phyloP scores from a whole-genome alignment of 2,888 invertebrate species.

The Platypus cylindrus region DNA sequence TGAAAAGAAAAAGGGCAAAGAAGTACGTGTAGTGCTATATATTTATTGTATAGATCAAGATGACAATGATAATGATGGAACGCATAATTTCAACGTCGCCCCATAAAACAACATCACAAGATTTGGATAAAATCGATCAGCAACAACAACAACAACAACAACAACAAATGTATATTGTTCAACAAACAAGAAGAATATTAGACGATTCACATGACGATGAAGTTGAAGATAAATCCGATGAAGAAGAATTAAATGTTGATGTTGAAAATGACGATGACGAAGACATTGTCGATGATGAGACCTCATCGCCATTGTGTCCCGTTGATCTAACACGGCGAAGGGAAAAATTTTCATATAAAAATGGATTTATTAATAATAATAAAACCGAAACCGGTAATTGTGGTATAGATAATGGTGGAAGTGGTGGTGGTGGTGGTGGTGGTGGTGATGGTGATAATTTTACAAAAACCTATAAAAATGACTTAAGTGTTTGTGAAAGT shows the following conservation, averaged over 20 bases:
- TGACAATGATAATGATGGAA: slow-evolving; percentile 42
- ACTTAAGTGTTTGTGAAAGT: slow-evolving; percentile 37
- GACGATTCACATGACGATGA: slow-evolving; percentile 30
- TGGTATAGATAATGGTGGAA: slow-evolving; percentile 19
- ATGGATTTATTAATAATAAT: slow-evolving; percentile 22
- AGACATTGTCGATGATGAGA: slow-evolving; percentile 36
- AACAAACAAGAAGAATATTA: slow-evolving; percentile 30
- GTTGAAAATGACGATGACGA: slow-evolving; percentile 29
- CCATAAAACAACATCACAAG: slow-evolving; percentile 18
- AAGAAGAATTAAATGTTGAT: slow-evolving; percentile 24
- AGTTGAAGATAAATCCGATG: slow-evolving; percentile 29
- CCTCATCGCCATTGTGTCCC: slow-evolving; percentile 33
- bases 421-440: slow-evolving; percentile 34
- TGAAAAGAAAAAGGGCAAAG: too few relatives aligned
- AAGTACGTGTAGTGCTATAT: slow-evolving; percentile 22
- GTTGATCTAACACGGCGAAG: slow-evolving; percentile 36
- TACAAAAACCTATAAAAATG: slow-evolving; percentile 25
- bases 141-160: slow-evolving; percentile 23
- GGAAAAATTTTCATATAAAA: slow-evolving; percentile 29
- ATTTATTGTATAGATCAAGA: slow-evolving; percentile 21
- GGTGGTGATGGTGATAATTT: slow-evolving; percentile 33
- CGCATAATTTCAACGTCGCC: slow-evolving; percentile 23
- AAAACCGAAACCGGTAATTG: slow-evolving; percentile 19
- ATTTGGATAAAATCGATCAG: slow-evolving; percentile 18
- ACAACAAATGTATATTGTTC: slow-evolving; percentile 28